Conservation (phyloP, 2,888 invertebrate genomes). For the Trilocha varians region DNA sequence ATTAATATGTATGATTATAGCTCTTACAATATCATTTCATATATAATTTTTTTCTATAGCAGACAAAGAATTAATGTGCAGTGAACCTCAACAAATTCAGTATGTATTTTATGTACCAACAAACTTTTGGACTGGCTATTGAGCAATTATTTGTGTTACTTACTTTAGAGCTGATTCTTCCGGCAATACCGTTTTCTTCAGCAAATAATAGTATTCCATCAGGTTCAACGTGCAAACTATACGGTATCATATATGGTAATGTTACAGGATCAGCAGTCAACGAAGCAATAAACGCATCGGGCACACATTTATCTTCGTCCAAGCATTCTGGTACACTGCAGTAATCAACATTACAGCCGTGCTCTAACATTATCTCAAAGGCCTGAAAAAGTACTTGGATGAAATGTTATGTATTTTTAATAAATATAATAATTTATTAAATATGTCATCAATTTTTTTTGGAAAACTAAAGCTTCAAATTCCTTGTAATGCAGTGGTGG, state of each 20-base stretch:
- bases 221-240: conserved; percentile 55
- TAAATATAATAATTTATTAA: no score
- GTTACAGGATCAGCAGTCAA: conserved; percentile 42
- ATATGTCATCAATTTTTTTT: no score
- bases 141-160: conserved; percentile 15
- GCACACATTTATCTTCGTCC: conserved; percentile 26
- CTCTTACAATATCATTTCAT: no score
- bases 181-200: conserved; percentile 27
- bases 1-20: no score
- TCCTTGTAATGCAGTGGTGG: no score
- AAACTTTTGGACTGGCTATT: neutral
- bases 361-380: conserved; percentile 47
- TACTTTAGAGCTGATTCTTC: conserved; percentile 38
- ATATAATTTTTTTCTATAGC: no score
- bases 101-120: no score
- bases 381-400: conserved; percentile 34
- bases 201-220: conserved; percentile 37
- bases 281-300: conserved; percentile 56
- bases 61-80: no score
- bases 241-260: conserved; percentile 41
- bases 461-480: no score
- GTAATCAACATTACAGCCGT: conserved; percentile 61
- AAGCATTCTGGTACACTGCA: conserved; percentile 25
- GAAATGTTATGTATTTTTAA: no score
- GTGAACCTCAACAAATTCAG: no score